A percentile compares a stretch with the other conserved stretches of the same genome.
These are phyloP conservation scores for Eremophila alpestris DNA, from an alignment of 2,797 vertebrate species.

Conservation along the genomic window DNA sequence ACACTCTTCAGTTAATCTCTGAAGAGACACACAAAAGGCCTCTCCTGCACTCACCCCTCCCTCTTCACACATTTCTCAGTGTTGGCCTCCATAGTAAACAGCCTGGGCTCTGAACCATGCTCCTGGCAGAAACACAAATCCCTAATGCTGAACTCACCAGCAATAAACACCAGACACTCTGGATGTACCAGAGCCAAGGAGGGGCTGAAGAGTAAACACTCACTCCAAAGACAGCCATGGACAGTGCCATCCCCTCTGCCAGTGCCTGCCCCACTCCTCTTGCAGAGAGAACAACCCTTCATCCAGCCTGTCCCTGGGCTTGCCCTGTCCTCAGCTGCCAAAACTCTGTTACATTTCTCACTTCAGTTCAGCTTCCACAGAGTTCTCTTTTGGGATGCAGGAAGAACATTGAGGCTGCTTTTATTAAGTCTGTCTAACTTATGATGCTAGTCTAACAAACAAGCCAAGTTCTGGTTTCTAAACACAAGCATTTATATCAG, in stretches of 20 bases:
- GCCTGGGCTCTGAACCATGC: background rate
- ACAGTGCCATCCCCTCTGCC: background rate
- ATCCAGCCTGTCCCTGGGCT: background rate
- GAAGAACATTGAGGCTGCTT: background rate
- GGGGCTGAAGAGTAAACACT: background rate
- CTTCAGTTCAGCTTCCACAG: background rate
- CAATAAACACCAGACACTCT: background rate
- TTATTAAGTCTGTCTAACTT: background rate
- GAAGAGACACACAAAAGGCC: background rate
- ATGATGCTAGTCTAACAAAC: background rate
- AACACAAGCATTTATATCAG: background rate
- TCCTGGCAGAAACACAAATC: background rate
- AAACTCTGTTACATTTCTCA: background rate
- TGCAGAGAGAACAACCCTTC: background rate
- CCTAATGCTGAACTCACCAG: background rate
- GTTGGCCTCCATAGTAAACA: background rate
- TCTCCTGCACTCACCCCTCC: background rate
- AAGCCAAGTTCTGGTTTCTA: background rate
- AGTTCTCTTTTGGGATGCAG: background rate
- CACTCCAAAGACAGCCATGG: background rate
- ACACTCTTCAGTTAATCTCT: background rate
- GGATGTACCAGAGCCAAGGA: background rate
- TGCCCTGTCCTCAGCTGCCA: background rate
- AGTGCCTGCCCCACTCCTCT: background rate
- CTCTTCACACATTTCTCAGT: background rate